Conservation (phyloP, 2,113 vertebrate species). For the Scolopax mira region DNA sequence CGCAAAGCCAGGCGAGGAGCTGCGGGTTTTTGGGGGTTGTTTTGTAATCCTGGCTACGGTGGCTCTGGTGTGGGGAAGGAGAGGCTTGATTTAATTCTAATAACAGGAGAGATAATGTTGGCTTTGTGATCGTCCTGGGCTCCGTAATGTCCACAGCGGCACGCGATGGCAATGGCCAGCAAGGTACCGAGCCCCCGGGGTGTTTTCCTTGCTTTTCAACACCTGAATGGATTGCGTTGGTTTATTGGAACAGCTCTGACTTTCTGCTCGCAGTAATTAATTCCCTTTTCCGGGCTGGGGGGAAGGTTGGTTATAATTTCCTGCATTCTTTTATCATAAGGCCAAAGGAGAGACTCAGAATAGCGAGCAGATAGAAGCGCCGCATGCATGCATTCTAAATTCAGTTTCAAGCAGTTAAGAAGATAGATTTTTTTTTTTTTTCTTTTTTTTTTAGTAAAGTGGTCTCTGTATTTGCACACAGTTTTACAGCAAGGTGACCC, state of each 20-base stretch:
- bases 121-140: not conserved
- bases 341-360: slow-evolving; percentile 62
- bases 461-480: not conserved
- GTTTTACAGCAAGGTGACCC: not conserved
- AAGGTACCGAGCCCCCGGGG: not conserved
- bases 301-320: slow-evolving; percentile 62
- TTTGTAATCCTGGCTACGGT: not conserved
- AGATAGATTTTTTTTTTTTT: not conserved
- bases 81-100: slow-evolving; percentile 14
- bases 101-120: not conserved
- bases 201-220: slow-evolving; percentile 34
- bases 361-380: slow-evolving; percentile 41
- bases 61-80: not conserved
- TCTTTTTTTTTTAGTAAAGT: not conserved
- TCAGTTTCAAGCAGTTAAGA: not conserved
- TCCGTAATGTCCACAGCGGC: not conserved
- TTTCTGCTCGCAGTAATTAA: slow-evolving; percentile 64
- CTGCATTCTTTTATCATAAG: slow-evolving; percentile 57
- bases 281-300: slow-evolving; percentile 56
- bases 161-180: slow-evolving; percentile 10
- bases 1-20: not conserved
- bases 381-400: slow-evolving; percentile 5
- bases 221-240: slow-evolving; percentile 21
- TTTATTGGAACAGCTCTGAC: slow-evolving; percentile 63
- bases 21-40: not conserved